A percentile compares a stretch with the other conserved stretches of the same genome.
phyloP scores from a whole-genome alignment of 1,140 invertebrate genomes.

The Telenomus remus region DNA sequence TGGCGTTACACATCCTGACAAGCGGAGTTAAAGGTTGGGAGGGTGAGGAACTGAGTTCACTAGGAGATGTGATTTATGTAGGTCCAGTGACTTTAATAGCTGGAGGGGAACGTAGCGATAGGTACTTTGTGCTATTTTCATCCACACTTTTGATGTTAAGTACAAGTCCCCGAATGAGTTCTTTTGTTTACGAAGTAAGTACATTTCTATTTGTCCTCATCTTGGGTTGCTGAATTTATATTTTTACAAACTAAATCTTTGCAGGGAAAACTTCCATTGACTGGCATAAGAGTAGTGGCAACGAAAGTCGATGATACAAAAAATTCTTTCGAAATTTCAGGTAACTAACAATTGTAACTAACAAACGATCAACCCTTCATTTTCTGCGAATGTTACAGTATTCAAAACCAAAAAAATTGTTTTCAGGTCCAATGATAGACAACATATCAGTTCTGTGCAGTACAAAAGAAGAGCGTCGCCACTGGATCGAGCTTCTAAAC shows the following conservation, averaged over 20 bases:
- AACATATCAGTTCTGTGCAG: conserved; percentile 90
- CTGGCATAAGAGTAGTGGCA: conserved; percentile 86
- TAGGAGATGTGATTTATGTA: conserved; percentile 89
- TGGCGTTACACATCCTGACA: conserved; percentile 95
- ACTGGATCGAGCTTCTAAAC: conserved; percentile 88
- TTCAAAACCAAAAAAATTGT: too few species aligned
- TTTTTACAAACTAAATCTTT: neutral
- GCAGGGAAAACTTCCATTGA: conserved; percentile 91
- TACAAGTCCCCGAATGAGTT: conserved; percentile 92
- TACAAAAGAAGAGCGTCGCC: conserved; percentile 87
- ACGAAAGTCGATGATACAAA: conserved; percentile 88
- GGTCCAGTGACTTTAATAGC: conserved; percentile 87
- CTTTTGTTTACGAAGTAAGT: conserved; percentile 95
- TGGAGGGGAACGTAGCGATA: conserved; percentile 85
- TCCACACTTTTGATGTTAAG: conserved; percentile 91
- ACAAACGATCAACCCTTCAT: too few species aligned
- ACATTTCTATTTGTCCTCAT: neutral
- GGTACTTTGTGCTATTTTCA: conserved; percentile 94
- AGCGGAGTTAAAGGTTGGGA: conserved; percentile 96
- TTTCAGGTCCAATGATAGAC: conserved; percentile 90
- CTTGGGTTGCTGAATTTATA: too few species aligned
- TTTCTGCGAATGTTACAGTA: too few species aligned
- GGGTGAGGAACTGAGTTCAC: conserved; percentile 85
- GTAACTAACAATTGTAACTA: conserved; percentile 64
- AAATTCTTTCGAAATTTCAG: conserved; percentile 93